Percentiles rank a stretch among this genome's conserved stretches.
Evolutionary conservation across 2,797 vertebrate species (phyloP).

Genomic region (Rhinoraja longicauda): DNA sequence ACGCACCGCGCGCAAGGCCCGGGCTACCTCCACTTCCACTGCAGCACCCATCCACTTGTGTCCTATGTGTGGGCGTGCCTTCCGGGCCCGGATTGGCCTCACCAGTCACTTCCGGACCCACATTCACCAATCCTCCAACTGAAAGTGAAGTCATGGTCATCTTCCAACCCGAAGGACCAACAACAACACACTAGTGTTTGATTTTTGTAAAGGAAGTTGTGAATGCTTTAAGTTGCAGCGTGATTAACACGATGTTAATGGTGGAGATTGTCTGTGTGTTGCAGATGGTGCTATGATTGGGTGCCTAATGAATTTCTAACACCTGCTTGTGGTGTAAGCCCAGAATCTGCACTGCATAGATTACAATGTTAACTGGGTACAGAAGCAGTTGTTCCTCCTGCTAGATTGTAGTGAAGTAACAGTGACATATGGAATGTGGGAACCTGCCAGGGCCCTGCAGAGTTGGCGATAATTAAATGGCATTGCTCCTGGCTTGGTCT

Average conservation of each 20-base stretch:
- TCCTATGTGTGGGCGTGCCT: too few species aligned
- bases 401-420: background rate
- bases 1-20: too few species aligned
- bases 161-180: too few species aligned
- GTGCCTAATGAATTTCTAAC: slow-evolving; percentile 27
- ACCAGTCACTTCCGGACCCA: too few species aligned
- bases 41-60: too few species aligned
- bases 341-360: slow-evolving; percentile 19
- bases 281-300: slow-evolving; percentile 28
- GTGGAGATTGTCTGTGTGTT: background rate
- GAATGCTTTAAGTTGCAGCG: background rate
- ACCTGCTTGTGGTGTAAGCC: slow-evolving; percentile 29
- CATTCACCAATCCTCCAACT: too few species aligned
- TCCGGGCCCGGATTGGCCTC: too few species aligned
- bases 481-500: background rate
- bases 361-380: slow-evolving; percentile 1
- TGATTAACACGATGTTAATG: background rate
- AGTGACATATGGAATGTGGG: slow-evolving; percentile 29
- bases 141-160: too few species aligned
- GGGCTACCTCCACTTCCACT: too few species aligned
- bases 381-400: background rate
- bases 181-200: too few species aligned
- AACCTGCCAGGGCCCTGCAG: slow-evolving; percentile 20
- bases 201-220: background rate
- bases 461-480: slow-evolving; percentile 18